Conservation (phyloP, 2,797 vertebrate genomes). For the Echiichthys vipera region DNA sequence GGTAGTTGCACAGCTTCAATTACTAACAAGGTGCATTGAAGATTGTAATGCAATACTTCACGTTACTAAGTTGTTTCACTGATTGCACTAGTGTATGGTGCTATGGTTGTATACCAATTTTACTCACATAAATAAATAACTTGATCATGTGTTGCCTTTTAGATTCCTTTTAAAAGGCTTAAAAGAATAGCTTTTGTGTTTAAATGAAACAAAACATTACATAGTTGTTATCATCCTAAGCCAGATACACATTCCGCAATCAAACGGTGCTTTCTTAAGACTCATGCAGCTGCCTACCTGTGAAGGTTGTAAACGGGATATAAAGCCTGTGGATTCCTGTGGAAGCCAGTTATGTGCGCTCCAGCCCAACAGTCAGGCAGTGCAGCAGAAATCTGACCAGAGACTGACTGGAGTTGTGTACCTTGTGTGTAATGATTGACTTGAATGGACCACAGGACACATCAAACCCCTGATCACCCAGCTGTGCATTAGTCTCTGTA, state of each 20-base stretch:
- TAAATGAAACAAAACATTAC: not conserved
- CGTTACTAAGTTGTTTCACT: not conserved
- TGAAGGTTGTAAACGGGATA: conserved; percentile 19
- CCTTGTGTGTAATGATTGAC: conserved; percentile 79
- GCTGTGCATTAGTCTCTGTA: not conserved
- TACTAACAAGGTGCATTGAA: not conserved
- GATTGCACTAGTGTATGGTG: not conserved
- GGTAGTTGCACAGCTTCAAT: not conserved
- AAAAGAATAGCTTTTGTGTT: not conserved
- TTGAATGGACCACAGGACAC: conserved; percentile 29
- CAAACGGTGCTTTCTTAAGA: conserved; percentile 2
- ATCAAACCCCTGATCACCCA: conserved; percentile 5
- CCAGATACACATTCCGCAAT: not conserved
- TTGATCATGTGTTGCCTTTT: not conserved
- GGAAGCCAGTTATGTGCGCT: conserved; percentile 30
- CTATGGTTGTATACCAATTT: not conserved
- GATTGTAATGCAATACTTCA: not conserved
- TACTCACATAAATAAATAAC: not conserved
- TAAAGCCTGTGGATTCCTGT: conserved; percentile 36
- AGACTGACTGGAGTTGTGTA: conserved; percentile 59
- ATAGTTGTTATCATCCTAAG: not conserved
- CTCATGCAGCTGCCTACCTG: conserved; percentile 63
- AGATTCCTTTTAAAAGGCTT: not conserved
- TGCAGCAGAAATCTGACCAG: conserved; percentile 41
- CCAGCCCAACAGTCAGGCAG: conserved; percentile 38